Conservation (phyloP, 2,888 invertebrate species). For the Cerceris ruficornis region DNA sequence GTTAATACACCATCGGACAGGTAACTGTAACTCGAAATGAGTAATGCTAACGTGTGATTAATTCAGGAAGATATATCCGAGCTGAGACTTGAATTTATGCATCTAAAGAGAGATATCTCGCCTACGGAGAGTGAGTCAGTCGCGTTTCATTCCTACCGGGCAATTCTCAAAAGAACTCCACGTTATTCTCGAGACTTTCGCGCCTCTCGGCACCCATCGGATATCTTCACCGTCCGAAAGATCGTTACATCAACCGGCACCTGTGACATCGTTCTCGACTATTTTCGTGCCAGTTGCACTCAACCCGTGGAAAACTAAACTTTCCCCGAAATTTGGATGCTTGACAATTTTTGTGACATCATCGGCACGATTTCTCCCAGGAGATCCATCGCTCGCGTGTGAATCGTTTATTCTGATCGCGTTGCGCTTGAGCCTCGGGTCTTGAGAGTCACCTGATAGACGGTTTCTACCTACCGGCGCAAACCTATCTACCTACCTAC, state of each 20-base stretch:
- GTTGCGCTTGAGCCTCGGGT: constrained; percentile 14
- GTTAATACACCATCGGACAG: constrained; percentile 5
- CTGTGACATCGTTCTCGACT: constrained; percentile 50
- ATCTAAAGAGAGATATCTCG: constrained; percentile 22
- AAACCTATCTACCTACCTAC: constrained; percentile 27
- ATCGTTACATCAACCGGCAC: constrained; percentile 8
- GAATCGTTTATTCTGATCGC: constrained; percentile 23
- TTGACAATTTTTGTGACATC: constrained; percentile 39
- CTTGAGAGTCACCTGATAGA: constrained; percentile 34
- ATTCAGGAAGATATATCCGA: constrained; percentile 37
- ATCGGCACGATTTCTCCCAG: constrained; percentile 13
- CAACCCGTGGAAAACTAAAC: not conserved
- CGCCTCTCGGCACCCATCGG: constrained; percentile 18
- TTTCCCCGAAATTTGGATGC: constrained; percentile 39
- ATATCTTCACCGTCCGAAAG: no score
- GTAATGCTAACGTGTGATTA: constrained; percentile 37
- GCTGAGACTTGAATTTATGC: constrained; percentile 35
- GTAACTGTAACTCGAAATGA: constrained; percentile 37
- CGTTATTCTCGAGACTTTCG: constrained; percentile 5
- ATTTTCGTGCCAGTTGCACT: constrained; percentile 34
- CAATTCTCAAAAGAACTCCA: constrained; percentile 6
- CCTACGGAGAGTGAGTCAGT: constrained; percentile 36
- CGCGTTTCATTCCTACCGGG: constrained; percentile 13
- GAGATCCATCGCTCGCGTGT: not conserved
- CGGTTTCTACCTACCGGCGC: constrained; percentile 32